These are phyloP conservation scores for Mormyrus proboscirostris DNA, from an alignment of 2,797 vertebrate species.

Conservation along the genomic window DNA sequence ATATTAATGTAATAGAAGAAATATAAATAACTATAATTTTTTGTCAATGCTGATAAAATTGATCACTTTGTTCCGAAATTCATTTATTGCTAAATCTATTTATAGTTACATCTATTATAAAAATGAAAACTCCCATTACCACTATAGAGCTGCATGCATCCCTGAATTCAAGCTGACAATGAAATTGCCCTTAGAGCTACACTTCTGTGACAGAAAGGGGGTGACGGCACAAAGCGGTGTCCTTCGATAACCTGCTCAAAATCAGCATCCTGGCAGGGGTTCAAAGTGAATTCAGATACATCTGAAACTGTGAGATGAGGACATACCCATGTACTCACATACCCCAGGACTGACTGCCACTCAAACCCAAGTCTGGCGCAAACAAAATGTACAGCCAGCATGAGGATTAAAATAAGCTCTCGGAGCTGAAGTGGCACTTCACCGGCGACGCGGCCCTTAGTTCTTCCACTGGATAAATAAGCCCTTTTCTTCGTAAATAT, in stretches of 20 bases:
- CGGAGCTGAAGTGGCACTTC: conserved; percentile 17
- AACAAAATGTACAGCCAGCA: conserved; percentile 29
- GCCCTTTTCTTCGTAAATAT: background rate
- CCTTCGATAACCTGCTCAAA: conserved; percentile 43
- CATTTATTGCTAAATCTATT: background rate
- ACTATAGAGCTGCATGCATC: background rate
- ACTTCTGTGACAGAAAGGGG: background rate
- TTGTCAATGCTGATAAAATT: background rate
- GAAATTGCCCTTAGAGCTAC: background rate
- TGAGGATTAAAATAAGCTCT: conserved; percentile 33
- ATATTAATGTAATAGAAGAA: background rate
- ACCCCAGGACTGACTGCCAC: conserved; percentile 29
- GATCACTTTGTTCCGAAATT: background rate
- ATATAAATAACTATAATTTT: background rate
- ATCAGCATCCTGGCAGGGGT: conserved; percentile 54
- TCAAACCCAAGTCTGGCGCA: conserved; percentile 26
- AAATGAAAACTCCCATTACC: background rate
- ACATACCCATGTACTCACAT: conserved; percentile 62
- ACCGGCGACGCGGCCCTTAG: background rate
- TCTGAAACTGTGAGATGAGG: conserved; percentile 60
- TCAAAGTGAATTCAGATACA: conserved; percentile 65
- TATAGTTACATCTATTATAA: background rate
- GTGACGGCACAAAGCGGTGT: background rate
- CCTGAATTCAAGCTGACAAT: background rate
- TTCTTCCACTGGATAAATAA: background rate